phyloP scores from a whole-genome alignment of 2,113 vertebrate genomes.

The Lasiurus borealis region DNA sequence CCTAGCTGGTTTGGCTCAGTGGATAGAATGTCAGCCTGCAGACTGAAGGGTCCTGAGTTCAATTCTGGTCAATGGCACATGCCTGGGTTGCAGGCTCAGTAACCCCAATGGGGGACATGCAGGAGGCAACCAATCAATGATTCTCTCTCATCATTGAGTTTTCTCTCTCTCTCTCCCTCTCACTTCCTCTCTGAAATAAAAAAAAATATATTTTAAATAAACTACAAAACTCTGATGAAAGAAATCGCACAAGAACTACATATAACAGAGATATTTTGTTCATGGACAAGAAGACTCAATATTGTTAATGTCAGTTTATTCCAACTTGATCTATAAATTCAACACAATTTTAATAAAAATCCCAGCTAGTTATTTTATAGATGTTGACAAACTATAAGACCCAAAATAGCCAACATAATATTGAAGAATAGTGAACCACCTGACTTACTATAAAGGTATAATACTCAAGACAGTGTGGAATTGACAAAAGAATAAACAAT shows the following conservation, averaged over 20 bases:
- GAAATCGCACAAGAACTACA: neutral
- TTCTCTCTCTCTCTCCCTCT: too few species aligned
- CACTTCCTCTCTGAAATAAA: too few species aligned
- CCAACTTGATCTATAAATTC: neutral
- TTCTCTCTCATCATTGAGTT: too few species aligned
- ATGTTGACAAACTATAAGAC: neutral
- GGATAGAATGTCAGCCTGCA: too few species aligned
- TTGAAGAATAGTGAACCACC: neutral
- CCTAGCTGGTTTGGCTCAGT: too few species aligned
- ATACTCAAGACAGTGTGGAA: neutral
- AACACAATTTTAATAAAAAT: neutral
- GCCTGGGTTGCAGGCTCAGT: too few species aligned
- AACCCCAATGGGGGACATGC: too few species aligned
- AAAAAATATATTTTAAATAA: too few species aligned
- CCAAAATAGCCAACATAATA: neutral
- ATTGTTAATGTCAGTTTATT: neutral
- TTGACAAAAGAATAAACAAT: neutral
- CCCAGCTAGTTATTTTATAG: neutral
- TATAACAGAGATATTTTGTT: neutral
- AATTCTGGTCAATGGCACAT: too few species aligned
- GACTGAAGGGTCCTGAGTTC: too few species aligned
- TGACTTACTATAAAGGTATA: neutral
- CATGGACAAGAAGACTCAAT: neutral
- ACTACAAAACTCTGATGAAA: neutral
- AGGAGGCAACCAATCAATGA: too few species aligned